These are phyloP conservation scores for Odontamblyopus lacepedii DNA, from an alignment of 2,797 vertebrate species.

Conservation along the genomic window DNA sequence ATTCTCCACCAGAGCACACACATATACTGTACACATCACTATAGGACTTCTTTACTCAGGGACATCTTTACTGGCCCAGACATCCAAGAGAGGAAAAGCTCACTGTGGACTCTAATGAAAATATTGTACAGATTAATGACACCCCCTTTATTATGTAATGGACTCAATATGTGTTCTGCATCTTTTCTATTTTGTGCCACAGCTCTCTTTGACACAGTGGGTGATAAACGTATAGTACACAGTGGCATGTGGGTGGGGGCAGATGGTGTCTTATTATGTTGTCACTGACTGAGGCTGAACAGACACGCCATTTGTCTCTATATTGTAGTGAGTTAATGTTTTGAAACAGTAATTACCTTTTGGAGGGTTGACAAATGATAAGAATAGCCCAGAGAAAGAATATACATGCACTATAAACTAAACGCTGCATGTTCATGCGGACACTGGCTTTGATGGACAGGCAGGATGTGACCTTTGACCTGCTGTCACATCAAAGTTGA, in stretches of 20 bases:
- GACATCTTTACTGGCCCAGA: constrained; percentile 45
- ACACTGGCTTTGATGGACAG: constrained; percentile 26
- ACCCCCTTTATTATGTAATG: constrained; percentile 31
- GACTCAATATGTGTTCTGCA: neutral
- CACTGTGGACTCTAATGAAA: constrained; percentile 15
- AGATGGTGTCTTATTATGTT: constrained; percentile 65
- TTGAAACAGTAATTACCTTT: constrained; percentile 71
- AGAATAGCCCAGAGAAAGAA: constrained; percentile 46
- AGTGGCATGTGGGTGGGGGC: constrained; percentile 18
- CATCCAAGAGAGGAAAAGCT: constrained; percentile 10
- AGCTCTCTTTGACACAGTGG: constrained; percentile 20
- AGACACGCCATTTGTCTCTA: constrained; percentile 70
- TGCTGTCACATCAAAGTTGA: constrained; percentile 72
- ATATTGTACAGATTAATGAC: neutral
- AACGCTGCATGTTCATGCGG: constrained; percentile 5
- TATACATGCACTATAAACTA: neutral
- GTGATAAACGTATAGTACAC: constrained; percentile 60
- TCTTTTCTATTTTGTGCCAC: neutral
- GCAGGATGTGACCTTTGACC: constrained; percentile 68
- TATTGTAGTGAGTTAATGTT: constrained; percentile 69
- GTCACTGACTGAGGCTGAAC: constrained; percentile 63
- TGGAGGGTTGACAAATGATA: constrained; percentile 75
- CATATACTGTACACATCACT: neutral
- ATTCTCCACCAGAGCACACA: constrained; percentile 11
- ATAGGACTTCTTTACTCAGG: constrained; percentile 5